Conservation (phyloP, 2,113 vertebrate species). For the Campylomormyrus numenius region DNA sequence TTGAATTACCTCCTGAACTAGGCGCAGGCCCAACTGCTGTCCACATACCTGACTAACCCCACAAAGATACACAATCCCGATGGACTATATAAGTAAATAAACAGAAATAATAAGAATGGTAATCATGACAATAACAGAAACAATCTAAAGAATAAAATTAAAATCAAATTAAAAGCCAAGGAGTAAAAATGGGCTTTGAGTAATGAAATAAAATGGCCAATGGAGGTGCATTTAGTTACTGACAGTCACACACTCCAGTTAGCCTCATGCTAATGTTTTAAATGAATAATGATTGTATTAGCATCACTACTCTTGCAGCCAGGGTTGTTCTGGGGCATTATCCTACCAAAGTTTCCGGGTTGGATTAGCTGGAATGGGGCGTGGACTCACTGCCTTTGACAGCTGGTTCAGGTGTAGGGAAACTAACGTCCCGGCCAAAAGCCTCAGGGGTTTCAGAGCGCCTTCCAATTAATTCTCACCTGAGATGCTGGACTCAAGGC, state of each 20-base stretch:
- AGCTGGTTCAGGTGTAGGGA: neutral
- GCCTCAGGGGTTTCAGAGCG: neutral
- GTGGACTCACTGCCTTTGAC: neutral
- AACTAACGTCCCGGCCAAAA: neutral
- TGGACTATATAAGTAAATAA: neutral
- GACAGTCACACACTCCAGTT: neutral
- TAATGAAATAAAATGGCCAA: neutral
- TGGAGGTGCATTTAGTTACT: neutral
- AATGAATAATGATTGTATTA: neutral
- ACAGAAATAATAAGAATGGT: neutral
- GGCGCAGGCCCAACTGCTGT: neutral
- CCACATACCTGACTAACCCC: neutral
- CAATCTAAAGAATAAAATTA: neutral
- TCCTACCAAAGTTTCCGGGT: neutral
- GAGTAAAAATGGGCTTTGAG: neutral
- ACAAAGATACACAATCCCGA: neutral
- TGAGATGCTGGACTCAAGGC: neutral
- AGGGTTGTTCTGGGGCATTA: neutral
- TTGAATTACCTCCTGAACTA: neutral
- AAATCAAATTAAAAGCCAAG: neutral
- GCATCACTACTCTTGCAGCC: neutral
- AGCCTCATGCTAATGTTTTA: neutral
- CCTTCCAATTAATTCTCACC: neutral
- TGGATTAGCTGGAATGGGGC: neutral
- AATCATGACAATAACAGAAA: neutral